Percentiles rank a stretch among this genome's conserved stretches.
Evolutionary conservation across 2,888 invertebrate species (phyloP).

Genomic region (Drosophila flavopinicola): DNA sequence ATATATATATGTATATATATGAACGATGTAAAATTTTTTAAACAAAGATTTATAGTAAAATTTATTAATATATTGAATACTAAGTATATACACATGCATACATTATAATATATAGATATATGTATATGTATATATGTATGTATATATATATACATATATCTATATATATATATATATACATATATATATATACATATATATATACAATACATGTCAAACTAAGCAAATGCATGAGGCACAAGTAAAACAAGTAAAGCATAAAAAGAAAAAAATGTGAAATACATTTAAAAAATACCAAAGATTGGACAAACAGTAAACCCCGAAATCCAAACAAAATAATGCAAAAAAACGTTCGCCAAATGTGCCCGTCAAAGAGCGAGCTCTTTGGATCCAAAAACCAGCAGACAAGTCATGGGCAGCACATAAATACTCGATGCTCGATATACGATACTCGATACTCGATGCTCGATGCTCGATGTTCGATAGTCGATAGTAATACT

Average conservation of each 20-base stretch:
- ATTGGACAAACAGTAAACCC: conserved; percentile 28
- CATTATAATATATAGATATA: conserved; percentile 5
- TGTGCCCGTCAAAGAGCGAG: conserved; percentile 34
- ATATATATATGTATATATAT: conserved; percentile 33
- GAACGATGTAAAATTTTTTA: conserved; percentile 68
- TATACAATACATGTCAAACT: conserved; percentile 34
- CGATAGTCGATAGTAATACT: conserved; percentile 14
- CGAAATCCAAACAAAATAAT: conserved; percentile 6
- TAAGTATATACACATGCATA: conserved; percentile 30
- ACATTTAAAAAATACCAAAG: conserved; percentile 70
- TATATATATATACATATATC: conserved; percentile 13
- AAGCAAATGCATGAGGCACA: conserved; percentile 33
- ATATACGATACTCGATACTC: conserved; percentile 20
- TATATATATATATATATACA: conserved; percentile 22
- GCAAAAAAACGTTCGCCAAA: conserved; percentile 39
- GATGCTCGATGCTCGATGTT: conserved; percentile 18
- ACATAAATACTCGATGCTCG: conserved; percentile 20
- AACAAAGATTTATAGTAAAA: conserved; percentile 74
- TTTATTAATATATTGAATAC: conserved; percentile 67
- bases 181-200: conserved; percentile 13
- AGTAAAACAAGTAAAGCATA: conserved; percentile 27
- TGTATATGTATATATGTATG: conserved; percentile 28
- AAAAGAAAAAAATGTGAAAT: conserved; percentile 64
- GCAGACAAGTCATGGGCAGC: conserved; percentile 19
- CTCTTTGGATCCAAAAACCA: conserved; percentile 14